Evolutionary conservation across 2,888 invertebrate genomes (phyloP).

Genomic region (Zeuzera pyrina): DNA sequence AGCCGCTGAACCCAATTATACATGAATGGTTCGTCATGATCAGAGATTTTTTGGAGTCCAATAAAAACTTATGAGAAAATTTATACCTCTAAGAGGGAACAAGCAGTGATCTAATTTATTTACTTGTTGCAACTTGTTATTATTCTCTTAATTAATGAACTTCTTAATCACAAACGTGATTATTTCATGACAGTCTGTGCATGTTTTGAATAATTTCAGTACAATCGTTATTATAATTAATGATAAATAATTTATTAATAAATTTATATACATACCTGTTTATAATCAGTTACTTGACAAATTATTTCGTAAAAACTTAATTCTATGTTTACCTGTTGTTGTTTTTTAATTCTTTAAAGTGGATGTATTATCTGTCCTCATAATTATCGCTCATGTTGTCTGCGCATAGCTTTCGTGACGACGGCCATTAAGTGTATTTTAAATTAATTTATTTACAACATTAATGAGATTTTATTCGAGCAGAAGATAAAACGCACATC

Average conservation of each 20-base stretch:
- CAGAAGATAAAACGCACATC: slow-evolving; percentile 8
- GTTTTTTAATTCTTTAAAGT: not conserved
- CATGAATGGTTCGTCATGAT: slow-evolving; percentile 66
- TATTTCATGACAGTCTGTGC: no score
- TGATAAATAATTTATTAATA: no score
- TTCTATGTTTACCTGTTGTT: no score
- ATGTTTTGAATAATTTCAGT: no score
- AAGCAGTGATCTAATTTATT: slow-evolving; percentile 42
- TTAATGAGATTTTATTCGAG: slow-evolving; percentile 23
- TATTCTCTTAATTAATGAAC: slow-evolving; percentile 37
- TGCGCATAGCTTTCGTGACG: slow-evolving; percentile 16
- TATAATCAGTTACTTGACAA: no score
- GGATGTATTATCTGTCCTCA: not conserved
- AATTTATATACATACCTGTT: no score
- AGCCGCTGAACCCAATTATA: slow-evolving; percentile 67
- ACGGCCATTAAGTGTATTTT: slow-evolving; percentile 15
- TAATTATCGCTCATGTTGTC: slow-evolving; percentile 7
- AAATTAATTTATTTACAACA: slow-evolving; percentile 24
- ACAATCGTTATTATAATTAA: no score
- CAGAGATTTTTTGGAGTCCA: slow-evolving; percentile 54
- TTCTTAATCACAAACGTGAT: no score
- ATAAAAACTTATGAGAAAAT: slow-evolving; percentile 57
- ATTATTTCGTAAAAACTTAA: no score
- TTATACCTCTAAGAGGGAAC: slow-evolving; percentile 48
- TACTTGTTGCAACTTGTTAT: slow-evolving; percentile 43